phyloP scores from a whole-genome alignment of 2,888 invertebrate genomes.

The Dexiosoma caninum region DNA sequence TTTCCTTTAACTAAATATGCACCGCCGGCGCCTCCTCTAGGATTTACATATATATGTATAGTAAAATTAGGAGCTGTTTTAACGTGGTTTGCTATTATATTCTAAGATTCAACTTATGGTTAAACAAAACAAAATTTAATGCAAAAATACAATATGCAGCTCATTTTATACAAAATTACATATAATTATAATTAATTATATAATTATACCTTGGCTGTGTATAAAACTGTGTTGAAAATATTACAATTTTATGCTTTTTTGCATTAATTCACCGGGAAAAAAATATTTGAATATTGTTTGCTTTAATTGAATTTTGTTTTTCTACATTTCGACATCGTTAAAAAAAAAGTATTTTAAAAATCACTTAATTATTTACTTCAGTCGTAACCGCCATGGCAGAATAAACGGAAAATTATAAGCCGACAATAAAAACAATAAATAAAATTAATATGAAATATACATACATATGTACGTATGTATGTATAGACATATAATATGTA shows the following conservation, averaged over 20 bases:
- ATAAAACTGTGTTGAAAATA: too few species aligned
- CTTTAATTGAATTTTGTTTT: not conserved
- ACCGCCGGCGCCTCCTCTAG: not conserved
- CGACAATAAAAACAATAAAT: conserved; percentile 2
- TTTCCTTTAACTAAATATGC: not conserved
- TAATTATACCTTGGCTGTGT: too few species aligned
- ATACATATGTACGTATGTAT: not conserved
- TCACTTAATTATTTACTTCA: conserved; percentile 26
- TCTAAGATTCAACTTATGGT: not conserved
- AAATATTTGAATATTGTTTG: not conserved
- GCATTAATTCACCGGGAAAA: not conserved
- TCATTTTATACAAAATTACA: not conserved
- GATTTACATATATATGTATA: not conserved
- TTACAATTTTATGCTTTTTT: not conserved
- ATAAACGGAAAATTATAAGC: conserved; percentile 6
- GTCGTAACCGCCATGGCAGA: conserved; percentile 4
- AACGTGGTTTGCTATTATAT: not conserved
- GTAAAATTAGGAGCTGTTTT: not conserved
- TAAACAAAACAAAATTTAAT: not conserved
- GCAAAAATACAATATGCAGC: not conserved
- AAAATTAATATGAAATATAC: not conserved
- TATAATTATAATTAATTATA: conserved; percentile 3
- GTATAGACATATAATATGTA: too few species aligned
- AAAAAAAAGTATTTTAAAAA: conserved; percentile 25
- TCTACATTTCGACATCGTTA: too few species aligned